These are phyloP conservation scores for Setipinna tenuifilis DNA, from an alignment of 2,797 vertebrate genomes.

Conservation along the genomic window DNA sequence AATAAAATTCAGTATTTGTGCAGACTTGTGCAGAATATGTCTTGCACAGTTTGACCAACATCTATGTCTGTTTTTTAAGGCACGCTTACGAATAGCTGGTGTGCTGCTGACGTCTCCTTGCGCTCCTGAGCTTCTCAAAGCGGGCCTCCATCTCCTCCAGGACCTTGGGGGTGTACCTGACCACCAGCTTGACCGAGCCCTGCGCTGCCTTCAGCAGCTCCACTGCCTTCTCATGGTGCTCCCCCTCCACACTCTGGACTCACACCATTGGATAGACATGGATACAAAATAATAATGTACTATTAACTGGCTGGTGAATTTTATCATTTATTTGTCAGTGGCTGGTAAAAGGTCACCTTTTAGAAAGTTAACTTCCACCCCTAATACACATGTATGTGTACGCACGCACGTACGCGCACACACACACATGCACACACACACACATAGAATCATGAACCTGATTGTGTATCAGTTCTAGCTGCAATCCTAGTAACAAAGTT, in stretches of 20 bases:
- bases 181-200: constrained; percentile 88
- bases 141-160: constrained; percentile 94
- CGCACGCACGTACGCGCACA: not conserved
- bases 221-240: constrained; percentile 92
- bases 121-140: constrained; percentile 92
- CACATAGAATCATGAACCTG: not conserved
- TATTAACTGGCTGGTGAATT: too few relatives aligned
- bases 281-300: not conserved
- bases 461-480: not conserved
- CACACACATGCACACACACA: not conserved
- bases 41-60: not conserved
- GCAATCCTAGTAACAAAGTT: not conserved
- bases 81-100: constrained; percentile 88
- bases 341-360: too few relatives aligned
- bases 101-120: constrained; percentile 89
- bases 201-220: constrained; percentile 92
- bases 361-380: not conserved
- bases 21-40: not conserved
- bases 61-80: constrained; percentile 18
- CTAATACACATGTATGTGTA: not conserved
- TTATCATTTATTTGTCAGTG: too few relatives aligned
- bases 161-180: constrained; percentile 89
- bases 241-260: constrained; percentile 87
- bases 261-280: too few relatives aligned
- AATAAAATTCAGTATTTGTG: not conserved